Evolutionary conservation across 1,140 invertebrate genomes (phyloP).

Genomic region (Trichogramma pretiosum): DNA sequence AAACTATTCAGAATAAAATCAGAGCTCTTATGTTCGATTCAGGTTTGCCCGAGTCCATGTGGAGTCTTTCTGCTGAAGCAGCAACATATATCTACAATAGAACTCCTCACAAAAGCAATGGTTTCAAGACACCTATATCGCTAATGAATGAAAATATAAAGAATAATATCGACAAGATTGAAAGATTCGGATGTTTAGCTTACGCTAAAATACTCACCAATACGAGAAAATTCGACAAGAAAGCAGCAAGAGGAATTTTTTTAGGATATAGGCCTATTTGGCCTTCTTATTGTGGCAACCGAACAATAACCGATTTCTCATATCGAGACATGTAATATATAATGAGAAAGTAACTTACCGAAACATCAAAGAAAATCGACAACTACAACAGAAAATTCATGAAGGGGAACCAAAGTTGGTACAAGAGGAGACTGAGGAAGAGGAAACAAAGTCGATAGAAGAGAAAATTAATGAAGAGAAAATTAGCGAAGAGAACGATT

Average conservation of each 20-base stretch:
- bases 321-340: neutral
- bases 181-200: conserved; percentile 11
- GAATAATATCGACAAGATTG: conserved; percentile 10
- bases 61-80: neutral
- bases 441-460: too few relatives aligned
- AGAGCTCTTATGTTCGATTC: neutral
- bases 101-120: conserved; percentile 10
- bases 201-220: conserved; percentile 8
- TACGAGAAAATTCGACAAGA: conserved; percentile 9
- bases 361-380: too few relatives aligned
- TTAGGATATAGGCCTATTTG: conserved; percentile 3
- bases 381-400: too few relatives aligned
- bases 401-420: too few relatives aligned
- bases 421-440: too few relatives aligned
- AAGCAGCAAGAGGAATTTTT: conserved; percentile 8
- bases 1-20: neutral
- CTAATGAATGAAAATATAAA: conserved; percentile 8
- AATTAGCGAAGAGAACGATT: neutral
- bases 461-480: too few relatives aligned
- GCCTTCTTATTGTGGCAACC: conserved; percentile 9
- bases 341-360: too few relatives aligned
- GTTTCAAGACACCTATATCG: conserved; percentile 8
- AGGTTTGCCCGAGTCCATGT: neutral
- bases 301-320: too few relatives aligned
- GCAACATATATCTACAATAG: conserved; percentile 17